Conservation (phyloP, 2,888 invertebrate genomes). For the Eupsilia transversa region DNA sequence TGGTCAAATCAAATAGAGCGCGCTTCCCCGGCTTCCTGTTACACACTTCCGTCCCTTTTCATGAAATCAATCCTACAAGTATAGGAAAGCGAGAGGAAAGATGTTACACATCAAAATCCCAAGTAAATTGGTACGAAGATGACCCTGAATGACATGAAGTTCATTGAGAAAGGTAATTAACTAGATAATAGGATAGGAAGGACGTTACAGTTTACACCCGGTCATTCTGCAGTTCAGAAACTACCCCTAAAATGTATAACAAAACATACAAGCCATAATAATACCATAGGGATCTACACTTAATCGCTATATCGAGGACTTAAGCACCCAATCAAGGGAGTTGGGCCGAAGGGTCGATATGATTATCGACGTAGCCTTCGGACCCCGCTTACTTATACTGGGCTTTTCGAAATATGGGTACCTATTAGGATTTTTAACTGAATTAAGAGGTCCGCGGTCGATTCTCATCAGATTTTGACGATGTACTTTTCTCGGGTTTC, state of each 20-base stretch:
- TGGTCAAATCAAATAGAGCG: no score
- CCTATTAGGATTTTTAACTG: slow-evolving; percentile 20
- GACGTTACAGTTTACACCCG: not conserved
- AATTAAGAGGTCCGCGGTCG: not conserved
- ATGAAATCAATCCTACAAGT: no score
- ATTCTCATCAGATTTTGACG: not conserved
- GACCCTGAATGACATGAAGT: no score
- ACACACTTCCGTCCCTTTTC: no score
- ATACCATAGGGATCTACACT: slow-evolving; percentile 53
- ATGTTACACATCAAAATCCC: no score
- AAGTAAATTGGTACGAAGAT: no score
- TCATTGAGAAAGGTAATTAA: no score
- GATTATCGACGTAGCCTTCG: slow-evolving; percentile 57
- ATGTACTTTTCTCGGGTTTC: not conserved
- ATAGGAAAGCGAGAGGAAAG: no score
- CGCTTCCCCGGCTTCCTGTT: no score
- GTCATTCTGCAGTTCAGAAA: not conserved
- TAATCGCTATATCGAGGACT: slow-evolving; percentile 66
- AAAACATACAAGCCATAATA: slow-evolving; percentile 37
- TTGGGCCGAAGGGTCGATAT: slow-evolving; percentile 60
- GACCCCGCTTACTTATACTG: slow-evolving; percentile 11
- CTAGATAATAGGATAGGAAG: no score
- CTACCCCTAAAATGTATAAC: slow-evolving; percentile 24
- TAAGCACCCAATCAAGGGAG: slow-evolving; percentile 68
- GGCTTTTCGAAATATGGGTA: slow-evolving; percentile 11